phyloP scores from a whole-genome alignment of 2,888 invertebrate species.

The Nasonovia ribisnigri region DNA sequence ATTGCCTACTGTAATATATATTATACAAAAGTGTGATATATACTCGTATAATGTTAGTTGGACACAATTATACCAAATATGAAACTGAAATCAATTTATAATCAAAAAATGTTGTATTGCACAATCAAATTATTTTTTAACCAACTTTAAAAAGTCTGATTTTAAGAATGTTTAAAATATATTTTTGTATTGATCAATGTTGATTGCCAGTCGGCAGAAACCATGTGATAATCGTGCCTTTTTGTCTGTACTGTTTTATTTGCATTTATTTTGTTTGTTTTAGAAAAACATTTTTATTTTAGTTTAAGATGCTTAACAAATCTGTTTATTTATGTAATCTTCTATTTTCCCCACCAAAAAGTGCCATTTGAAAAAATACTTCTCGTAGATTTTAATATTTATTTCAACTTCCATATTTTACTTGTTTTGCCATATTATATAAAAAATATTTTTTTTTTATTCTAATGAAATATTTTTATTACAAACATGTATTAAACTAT shows the following conservation, averaged over 20 bases:
- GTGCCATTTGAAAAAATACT: constrained; percentile 51
- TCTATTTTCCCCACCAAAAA: constrained; percentile 44
- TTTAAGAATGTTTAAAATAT: constrained; percentile 52
- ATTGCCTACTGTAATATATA: background rate
- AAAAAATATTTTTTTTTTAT: background rate
- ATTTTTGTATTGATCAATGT: constrained; percentile 59
- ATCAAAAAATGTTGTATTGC: constrained; percentile 49
- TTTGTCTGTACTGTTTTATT: constrained; percentile 57
- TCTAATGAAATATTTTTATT: constrained; percentile 15
- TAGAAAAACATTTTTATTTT: constrained; percentile 40
- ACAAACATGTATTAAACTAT: constrained; percentile 43
- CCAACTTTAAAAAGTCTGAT: constrained; percentile 63
- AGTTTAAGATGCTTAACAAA: constrained; percentile 32
- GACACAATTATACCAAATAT: constrained; percentile 47
- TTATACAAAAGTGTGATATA: constrained; percentile 11
- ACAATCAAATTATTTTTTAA: constrained; percentile 60
- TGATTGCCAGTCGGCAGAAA: constrained; percentile 62
- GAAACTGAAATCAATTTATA: constrained; percentile 50
- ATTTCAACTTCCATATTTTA: constrained; percentile 35
- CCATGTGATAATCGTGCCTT: constrained; percentile 64
- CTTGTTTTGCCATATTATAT: constrained; percentile 44
- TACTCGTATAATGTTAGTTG: constrained; percentile 14
- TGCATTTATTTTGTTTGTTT: constrained; percentile 58
- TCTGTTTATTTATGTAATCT: constrained; percentile 10
- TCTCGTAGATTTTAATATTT: constrained; percentile 48